Conservation (phyloP, 2,888 invertebrate species). For the Andrena trimmerana region DNA sequence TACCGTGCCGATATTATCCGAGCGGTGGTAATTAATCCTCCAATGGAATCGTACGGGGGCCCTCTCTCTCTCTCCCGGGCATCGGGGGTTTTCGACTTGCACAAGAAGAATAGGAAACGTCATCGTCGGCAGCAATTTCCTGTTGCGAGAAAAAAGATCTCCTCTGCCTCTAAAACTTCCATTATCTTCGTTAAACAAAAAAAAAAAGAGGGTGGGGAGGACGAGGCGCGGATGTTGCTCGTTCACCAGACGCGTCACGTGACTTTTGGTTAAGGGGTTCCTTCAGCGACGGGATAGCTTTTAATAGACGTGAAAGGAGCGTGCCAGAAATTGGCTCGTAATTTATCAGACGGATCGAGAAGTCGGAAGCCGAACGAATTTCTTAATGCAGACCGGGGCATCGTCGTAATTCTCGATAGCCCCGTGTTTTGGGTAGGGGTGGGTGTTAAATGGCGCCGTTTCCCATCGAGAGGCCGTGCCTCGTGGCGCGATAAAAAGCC, state of each 20-base stretch:
- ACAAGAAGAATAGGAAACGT: conserved; percentile 51
- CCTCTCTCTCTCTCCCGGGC: conserved; percentile 9
- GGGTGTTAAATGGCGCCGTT: conserved; percentile 65
- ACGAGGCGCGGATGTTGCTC: not conserved
- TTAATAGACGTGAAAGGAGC: conserved; percentile 19
- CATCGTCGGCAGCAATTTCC: conserved; percentile 23
- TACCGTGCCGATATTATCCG: conserved; percentile 75
- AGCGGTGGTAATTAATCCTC: conserved; percentile 73
- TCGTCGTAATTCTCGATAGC: conserved; percentile 68
- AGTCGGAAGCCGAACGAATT: conserved; percentile 69
- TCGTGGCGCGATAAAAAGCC: conserved; percentile 22
- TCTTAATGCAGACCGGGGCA: conserved; percentile 55
- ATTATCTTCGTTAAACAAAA: not conserved
- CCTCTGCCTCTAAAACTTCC: not conserved
- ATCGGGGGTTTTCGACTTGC: conserved; percentile 27
- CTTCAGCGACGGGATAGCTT: not conserved
- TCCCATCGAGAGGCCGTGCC: conserved; percentile 19
- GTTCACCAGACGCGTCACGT: not conserved
- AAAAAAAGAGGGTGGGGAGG: not conserved
- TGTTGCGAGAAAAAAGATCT: conserved; percentile 2
- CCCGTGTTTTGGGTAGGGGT: conserved; percentile 23
- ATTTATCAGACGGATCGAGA: conserved; percentile 50
- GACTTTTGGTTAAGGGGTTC: not conserved
- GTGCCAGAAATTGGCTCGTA: conserved; percentile 64
- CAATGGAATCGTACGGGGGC: conserved; percentile 63